These are phyloP conservation scores for Orchesellides sinensis DNA, from an alignment of 2,888 invertebrate species.

Conservation along the genomic window DNA sequence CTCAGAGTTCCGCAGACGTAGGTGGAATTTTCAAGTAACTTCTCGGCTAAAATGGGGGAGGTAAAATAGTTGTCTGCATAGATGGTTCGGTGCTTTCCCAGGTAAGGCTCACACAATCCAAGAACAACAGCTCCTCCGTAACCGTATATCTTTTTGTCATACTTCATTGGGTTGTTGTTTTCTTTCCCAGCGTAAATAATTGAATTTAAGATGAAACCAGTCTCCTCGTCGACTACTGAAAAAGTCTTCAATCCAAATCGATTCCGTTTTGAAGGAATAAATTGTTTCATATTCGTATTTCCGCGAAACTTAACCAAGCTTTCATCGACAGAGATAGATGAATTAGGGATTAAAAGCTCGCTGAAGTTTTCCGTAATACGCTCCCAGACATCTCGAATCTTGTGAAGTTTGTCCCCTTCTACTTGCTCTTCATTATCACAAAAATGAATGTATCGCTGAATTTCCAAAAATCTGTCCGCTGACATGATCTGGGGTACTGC, in stretches of 20 bases:
- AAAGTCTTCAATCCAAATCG: conserved; percentile 68
- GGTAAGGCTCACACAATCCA: conserved; percentile 47
- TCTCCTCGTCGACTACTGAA: conserved; percentile 45
- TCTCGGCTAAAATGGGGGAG: conserved; percentile 26
- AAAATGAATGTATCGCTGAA: conserved; percentile 29
- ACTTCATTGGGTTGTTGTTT: conserved; percentile 9
- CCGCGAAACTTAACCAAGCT: conserved; percentile 65
- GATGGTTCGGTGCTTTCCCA: conserved; percentile 51
- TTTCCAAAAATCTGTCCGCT: conserved; percentile 25
- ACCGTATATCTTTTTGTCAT: conserved; percentile 13
- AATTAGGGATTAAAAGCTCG: conserved; percentile 38
- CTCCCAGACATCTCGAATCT: conserved; percentile 62
- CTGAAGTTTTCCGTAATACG: conserved; percentile 35
- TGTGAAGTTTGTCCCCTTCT: conserved; percentile 24
- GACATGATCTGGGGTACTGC: conserved; percentile 30
- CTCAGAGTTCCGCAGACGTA: conserved; percentile 68
- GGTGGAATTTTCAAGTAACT: conserved; percentile 42
- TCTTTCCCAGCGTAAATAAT: conserved; percentile 42
- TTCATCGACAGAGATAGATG: conserved; percentile 63
- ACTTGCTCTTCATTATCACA: background rate
- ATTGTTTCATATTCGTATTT: conserved; percentile 62
- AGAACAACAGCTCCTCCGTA: conserved; percentile 28
- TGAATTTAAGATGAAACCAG: conserved; percentile 48
- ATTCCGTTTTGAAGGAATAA: conserved; percentile 64
- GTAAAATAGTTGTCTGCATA: conserved; percentile 61